These are phyloP conservation scores for Pomatostomus ruficeps DNA, from an alignment of 2,113 vertebrate species.

Conservation along the genomic window DNA sequence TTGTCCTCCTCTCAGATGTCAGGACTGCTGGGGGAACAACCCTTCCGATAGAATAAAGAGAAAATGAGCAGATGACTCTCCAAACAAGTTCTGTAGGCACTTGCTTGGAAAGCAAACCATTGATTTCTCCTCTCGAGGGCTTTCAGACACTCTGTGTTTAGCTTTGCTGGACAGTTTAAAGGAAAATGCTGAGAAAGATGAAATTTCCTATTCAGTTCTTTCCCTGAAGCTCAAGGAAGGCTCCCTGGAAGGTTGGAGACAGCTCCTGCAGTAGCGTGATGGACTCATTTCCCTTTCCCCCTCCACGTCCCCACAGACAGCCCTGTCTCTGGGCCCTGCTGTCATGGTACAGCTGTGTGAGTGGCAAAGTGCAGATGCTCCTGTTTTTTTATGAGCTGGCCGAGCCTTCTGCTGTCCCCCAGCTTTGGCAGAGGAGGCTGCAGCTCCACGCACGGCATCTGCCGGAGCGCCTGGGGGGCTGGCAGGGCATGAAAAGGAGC, in stretches of 20 bases:
- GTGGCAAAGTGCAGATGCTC: constrained; percentile 1
- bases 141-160: not conserved
- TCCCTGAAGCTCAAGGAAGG: not conserved
- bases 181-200: not conserved
- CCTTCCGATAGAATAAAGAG: not conserved
- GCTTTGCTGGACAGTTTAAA: not conserved
- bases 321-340: not conserved
- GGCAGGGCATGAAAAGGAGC: not conserved
- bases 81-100: not conserved
- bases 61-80: not conserved
- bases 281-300: not conserved
- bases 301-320: rapidly evolving
- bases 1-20: not conserved
- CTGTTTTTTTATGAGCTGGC: not conserved
- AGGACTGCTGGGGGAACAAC: not conserved
- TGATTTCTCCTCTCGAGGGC: not conserved
- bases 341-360: not conserved
- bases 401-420: not conserved
- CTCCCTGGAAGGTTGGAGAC: not conserved
- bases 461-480: not conserved
- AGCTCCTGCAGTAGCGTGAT: not conserved
- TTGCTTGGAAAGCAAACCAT: rapidly evolving
- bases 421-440: not conserved
- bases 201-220: not conserved
- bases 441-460: not conserved